A percentile compares a stretch with the other conserved stretches of the same genome.
phyloP scores from a whole-genome alignment of 2,888 invertebrate species.

The Bedellia somnulentella region DNA sequence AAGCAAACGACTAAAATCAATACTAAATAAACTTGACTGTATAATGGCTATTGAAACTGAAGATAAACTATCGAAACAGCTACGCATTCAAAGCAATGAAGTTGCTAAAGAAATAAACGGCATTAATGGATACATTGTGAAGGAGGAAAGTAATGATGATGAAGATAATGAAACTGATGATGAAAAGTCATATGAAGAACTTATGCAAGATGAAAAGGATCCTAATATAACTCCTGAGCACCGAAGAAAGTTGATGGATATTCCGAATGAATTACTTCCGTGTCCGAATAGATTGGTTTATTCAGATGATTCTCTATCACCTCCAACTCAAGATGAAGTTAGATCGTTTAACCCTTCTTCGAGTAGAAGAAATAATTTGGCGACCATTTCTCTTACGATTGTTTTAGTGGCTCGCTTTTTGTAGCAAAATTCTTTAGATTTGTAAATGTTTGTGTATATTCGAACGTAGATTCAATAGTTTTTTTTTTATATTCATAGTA shows the following conservation, averaged over 20 bases:
- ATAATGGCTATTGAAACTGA: conserved; percentile 52
- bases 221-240: conserved; percentile 27
- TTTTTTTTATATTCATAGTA: too few relatives aligned
- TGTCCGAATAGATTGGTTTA: conserved; percentile 37
- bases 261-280: conserved; percentile 35
- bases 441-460: too few relatives aligned
- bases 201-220: conserved; percentile 40
- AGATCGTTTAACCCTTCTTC: conserved; percentile 43
- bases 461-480: too few relatives aligned
- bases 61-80: conserved; percentile 8
- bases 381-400: too few relatives aligned
- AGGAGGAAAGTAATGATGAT: too few relatives aligned
- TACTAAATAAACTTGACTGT: conserved; percentile 71
- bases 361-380: too few relatives aligned
- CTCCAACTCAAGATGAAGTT: conserved; percentile 49
- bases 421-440: too few relatives aligned
- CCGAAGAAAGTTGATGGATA: conserved; percentile 33
- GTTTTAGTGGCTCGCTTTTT: too few relatives aligned
- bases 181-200: conserved; percentile 36
- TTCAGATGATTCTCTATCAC: conserved; percentile 31
- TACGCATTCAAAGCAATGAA: conserved; percentile 13
- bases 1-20: conserved; percentile 66
- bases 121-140: too few relatives aligned
- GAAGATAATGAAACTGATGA: conserved; percentile 27
- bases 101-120: conserved; percentile 19